These are phyloP conservation scores for Ophion ellenae DNA, from an alignment of 2,888 invertebrate genomes.

Conservation along the genomic window DNA sequence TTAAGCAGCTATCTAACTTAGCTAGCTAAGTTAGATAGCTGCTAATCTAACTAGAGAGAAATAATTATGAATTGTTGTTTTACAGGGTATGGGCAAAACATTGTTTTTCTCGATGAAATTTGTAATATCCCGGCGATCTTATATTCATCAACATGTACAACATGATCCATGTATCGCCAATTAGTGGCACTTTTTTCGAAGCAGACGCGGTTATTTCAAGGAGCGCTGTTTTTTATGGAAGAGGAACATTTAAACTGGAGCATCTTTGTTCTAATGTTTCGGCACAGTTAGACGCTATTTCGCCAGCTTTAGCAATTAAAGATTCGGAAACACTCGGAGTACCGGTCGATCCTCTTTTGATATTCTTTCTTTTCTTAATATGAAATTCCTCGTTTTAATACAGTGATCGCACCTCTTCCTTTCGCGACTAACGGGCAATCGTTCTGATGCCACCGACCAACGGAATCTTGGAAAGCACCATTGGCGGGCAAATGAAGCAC, in stretches of 20 bases:
- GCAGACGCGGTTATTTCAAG: too few species aligned
- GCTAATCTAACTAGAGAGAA: too few species aligned
- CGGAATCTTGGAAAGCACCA: conserved; percentile 33
- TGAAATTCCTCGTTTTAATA: conserved; percentile 25
- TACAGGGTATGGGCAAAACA: too few species aligned
- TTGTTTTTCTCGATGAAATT: too few species aligned
- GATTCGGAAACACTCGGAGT: conserved; percentile 20
- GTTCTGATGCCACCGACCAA: conserved; percentile 50
- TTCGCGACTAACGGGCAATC: conserved; percentile 40
- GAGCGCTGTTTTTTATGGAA: too few species aligned
- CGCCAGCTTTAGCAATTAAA: not conserved
- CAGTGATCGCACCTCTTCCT: conserved; percentile 44
- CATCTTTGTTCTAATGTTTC: conserved; percentile 20
- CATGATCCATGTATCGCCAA: too few species aligned
- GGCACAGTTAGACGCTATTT: conserved; percentile 5
- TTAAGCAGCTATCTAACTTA: too few species aligned
- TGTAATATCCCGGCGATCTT: too few species aligned
- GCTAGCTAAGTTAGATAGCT: too few species aligned
- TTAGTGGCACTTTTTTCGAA: too few species aligned
- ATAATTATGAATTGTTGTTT: too few species aligned
- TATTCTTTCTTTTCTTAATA: conserved; percentile 37
- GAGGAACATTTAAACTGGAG: not conserved
- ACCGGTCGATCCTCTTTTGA: conserved; percentile 19
- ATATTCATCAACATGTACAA: too few species aligned
- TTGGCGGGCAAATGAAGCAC: conserved; percentile 28